Evolutionary conservation across 2,113 vertebrate species (phyloP).

Genomic region (Collichthys lucidus): DNA sequence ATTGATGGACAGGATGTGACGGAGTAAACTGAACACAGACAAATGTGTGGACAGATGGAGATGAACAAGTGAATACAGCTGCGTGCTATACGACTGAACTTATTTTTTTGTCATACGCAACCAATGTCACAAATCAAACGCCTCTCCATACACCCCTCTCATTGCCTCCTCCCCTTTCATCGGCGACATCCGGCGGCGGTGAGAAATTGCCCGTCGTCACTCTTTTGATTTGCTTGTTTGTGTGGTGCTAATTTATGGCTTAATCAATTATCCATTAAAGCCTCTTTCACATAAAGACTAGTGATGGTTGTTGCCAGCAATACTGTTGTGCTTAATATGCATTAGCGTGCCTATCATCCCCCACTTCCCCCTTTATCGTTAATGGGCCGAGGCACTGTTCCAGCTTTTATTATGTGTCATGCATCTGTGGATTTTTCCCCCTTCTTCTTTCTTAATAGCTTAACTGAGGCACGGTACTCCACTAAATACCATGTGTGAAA

Average conservation of each 20-base stretch:
- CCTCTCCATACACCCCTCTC: conserved; percentile 18
- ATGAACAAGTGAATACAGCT: conserved; percentile 33
- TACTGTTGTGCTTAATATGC: conserved; percentile 74
- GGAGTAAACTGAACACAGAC: not conserved
- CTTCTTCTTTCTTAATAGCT: conserved; percentile 50
- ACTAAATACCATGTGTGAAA: conserved; percentile 36
- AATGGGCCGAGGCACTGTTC: conserved; percentile 66
- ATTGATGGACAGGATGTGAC: not conserved
- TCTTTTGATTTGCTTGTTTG: conserved; percentile 81
- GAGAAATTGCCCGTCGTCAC: conserved; percentile 63
- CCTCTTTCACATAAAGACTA: conserved; percentile 71
- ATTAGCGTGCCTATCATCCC: conserved; percentile 71
- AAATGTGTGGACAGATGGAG: conserved; percentile 27
- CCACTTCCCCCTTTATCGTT: conserved; percentile 66
- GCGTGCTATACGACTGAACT: not conserved
- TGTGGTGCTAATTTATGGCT: conserved; percentile 76
- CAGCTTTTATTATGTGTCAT: conserved; percentile 70
- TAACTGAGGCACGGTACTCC: conserved; percentile 29
- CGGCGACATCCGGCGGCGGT: conserved; percentile 26
- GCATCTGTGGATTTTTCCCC: conserved; percentile 59
- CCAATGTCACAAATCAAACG: conserved; percentile 46
- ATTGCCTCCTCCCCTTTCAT: conserved; percentile 30
- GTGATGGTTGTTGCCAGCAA: conserved; percentile 72
- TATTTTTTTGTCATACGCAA: conserved; percentile 16
- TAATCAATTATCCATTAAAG: conserved; percentile 84